phyloP scores from a whole-genome alignment of 2,113 vertebrate species.

The Ceyx margarethae region DNA sequence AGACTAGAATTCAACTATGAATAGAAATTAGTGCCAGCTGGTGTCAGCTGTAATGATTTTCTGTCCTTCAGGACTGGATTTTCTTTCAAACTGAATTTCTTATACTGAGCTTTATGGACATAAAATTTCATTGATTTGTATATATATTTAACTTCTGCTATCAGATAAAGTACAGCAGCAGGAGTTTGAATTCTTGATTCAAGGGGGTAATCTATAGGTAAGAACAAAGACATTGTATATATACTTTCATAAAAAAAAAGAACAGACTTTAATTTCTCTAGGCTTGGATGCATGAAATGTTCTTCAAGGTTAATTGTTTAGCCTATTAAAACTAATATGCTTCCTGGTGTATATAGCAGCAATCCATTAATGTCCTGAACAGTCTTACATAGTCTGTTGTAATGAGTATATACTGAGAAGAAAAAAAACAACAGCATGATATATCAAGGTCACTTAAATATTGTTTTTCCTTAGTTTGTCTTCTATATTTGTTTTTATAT shows the following conservation, averaged over 20 bases:
- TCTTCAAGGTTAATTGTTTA: conserved; percentile 33
- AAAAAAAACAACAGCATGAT: background rate
- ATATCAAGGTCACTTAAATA: background rate
- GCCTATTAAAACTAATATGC: background rate
- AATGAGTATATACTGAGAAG: background rate
- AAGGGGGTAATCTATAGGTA: background rate
- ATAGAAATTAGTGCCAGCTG: background rate
- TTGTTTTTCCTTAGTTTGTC: background rate
- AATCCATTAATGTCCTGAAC: background rate
- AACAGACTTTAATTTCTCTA: background rate
- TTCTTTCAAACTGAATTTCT: background rate
- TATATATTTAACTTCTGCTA: background rate
- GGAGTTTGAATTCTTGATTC: background rate
- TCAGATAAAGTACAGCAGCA: background rate
- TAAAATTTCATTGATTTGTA: background rate
- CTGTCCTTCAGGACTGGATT: background rate
- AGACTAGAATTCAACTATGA: background rate
- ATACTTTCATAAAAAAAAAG: conserved; percentile 1
- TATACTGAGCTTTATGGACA: background rate
- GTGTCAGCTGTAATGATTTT: background rate
- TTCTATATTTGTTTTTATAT: background rate
- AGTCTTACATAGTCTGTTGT: background rate
- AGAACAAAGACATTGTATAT: background rate
- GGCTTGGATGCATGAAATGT: background rate
- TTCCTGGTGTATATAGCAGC: background rate